Evolutionary conservation across 2,113 vertebrate genomes (phyloP).

Genomic region (Ameiurus melas): DNA sequence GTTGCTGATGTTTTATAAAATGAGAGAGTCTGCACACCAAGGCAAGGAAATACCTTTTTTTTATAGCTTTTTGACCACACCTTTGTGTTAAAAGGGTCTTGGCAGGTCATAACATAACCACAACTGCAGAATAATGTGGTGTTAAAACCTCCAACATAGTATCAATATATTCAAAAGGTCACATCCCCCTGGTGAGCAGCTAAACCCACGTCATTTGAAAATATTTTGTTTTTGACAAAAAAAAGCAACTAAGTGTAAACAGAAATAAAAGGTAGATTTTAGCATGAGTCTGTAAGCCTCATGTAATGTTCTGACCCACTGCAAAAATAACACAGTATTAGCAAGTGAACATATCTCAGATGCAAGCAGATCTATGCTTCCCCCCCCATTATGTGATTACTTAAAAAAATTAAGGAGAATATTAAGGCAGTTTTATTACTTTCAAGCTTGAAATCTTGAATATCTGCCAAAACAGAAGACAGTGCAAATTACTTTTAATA

Average conservation of each 20-base stretch:
- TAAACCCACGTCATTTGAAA: neutral
- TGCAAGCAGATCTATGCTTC: neutral
- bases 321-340: neutral
- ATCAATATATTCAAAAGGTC: constrained; percentile 17
- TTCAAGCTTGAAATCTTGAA: neutral
- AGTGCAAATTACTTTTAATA: neutral
- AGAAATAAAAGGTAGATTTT: neutral
- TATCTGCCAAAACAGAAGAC: neutral
- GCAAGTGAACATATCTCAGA: neutral
- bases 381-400: no score
- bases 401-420: neutral
- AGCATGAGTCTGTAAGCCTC: neutral
- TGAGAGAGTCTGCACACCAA: neutral
- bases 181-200: neutral
- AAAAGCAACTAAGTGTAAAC: neutral
- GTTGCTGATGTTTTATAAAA: neutral
- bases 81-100: neutral
- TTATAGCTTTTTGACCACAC: neutral
- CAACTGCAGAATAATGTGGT: neutral
- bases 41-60: neutral
- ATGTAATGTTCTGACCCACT: neutral
- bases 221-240: neutral
- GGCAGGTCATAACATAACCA: neutral
- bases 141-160: constrained; percentile 9
- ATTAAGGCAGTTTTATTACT: neutral